Base-by-base conservation (phyloP, 2,113 vertebrate species). In the Origma solitaria region DNA sequence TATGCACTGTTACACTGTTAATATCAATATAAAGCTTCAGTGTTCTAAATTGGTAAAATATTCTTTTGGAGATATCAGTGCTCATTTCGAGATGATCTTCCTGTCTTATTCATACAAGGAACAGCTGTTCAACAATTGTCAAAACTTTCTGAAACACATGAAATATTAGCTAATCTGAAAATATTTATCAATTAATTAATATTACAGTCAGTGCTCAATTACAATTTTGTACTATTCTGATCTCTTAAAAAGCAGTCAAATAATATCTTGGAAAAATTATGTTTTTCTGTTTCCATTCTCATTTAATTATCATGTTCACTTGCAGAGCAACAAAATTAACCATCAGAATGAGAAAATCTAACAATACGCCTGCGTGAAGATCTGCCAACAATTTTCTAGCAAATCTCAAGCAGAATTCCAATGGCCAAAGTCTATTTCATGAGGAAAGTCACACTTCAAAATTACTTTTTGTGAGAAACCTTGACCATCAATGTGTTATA, bases 301-400 rank as follows among this genome's bases (percentile, higher is more conserved):
- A 24, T 20, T 78, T 85, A 90, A 88, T 95, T 93, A 68, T n/a
- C 54, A 61, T 18, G 10, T 92, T 76, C 68, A 44, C 23, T 89
- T 90, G 35, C 3, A 6, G 33, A 90, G 38, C 51, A 86, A 94
- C 68, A 88, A 78, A 87, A 92, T 76, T 91, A 94, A 42, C 49
- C 9, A 84, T 79, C 58, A 72, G 50, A 93, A 90, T 85, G 60
- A 84, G 60, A 88, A 95, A 90, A n/a, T 85, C n/a, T 76, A 75
- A 70, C 42, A 95, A 78, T 66, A 27, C 28, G 20, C 42, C 31
- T 7, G 11, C 91, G 61, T 95, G 75, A 91, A 92, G 82, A 88
- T 88, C 71, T 96, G 82, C 86, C 87, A 93, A 61, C 33, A 78
- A 60, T 42, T 49, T 94, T 91, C 61, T 90, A 96, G 50, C 18